phyloP scores from a whole-genome alignment of 2,888 invertebrate species.

The Nymphalis c-album region DNA sequence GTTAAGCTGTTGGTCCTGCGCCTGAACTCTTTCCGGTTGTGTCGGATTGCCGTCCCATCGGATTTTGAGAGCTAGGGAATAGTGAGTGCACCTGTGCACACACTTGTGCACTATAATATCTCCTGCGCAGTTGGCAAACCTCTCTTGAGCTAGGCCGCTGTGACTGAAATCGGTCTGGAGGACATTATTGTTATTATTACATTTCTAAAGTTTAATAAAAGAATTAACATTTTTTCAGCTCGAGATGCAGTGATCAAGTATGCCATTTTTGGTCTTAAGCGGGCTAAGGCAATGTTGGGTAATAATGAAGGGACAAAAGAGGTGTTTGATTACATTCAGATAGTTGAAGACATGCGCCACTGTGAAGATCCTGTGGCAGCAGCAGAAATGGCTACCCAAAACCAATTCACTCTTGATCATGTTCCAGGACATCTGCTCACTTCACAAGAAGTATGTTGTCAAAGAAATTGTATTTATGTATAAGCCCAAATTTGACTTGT shows the following conservation, averaged over 20 bases:
- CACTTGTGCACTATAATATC: no score
- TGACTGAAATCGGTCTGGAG: no score
- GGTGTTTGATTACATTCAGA: constrained; percentile 71
- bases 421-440: constrained; percentile 86
- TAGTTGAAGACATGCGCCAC: constrained; percentile 74
- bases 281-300: constrained; percentile 67
- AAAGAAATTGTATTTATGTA: background rate
- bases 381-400: constrained; percentile 69
- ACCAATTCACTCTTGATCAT: constrained; percentile 84
- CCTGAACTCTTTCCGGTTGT: no score
- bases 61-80: no score
- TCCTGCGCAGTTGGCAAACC: no score
- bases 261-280: constrained; percentile 77
- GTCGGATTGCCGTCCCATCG: no score
- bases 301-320: constrained; percentile 63
- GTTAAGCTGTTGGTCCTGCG: no score
- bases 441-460: constrained; percentile 79
- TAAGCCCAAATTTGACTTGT: background rate
- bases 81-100: no score
- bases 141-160: no score
- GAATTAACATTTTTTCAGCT: constrained; percentile 46
- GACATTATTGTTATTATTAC: no score
- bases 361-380: constrained; percentile 78
- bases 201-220: background rate
- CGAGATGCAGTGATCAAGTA: constrained; percentile 75